Percentiles rank a stretch among this genome's conserved stretches.
Evolutionary conservation across 1,140 invertebrate genomes (phyloP).

Genomic region (Berghia stephanieae): DNA sequence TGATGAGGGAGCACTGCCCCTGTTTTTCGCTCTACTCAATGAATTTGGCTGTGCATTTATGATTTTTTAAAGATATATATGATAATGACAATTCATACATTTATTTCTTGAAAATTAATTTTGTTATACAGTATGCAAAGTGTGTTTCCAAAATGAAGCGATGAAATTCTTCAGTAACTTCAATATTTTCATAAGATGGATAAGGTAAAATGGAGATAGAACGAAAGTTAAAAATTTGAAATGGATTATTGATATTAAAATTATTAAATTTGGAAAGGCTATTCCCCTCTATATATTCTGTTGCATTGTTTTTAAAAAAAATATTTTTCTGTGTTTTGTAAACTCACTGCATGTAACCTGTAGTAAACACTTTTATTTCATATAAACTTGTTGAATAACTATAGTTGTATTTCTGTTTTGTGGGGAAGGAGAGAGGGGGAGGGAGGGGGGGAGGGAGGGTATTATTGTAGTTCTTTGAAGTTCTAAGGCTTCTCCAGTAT

Average conservation of each 20-base stretch:
- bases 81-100: neutral
- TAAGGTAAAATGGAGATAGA: no score
- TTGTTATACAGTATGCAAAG: neutral
- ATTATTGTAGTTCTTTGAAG: neutral
- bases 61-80: no score
- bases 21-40: no score
- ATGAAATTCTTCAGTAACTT: neutral
- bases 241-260: neutral
- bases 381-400: no score
- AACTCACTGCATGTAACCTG: no score
- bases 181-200: no score
- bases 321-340: no score
- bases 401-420: no score
- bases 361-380: no score
- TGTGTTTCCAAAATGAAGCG: neutral
- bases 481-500: neutral
- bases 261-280: neutral
- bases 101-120: neutral
- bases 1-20: slow-evolving; percentile 19
- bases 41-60: no score
- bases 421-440: neutral
- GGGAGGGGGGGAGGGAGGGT: neutral
- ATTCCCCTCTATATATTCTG: neutral
- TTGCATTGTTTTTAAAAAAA: no score
- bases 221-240: no score